Evolutionary conservation across 2,888 invertebrate species (phyloP).

Genomic region (Lysandra bellargus): DNA sequence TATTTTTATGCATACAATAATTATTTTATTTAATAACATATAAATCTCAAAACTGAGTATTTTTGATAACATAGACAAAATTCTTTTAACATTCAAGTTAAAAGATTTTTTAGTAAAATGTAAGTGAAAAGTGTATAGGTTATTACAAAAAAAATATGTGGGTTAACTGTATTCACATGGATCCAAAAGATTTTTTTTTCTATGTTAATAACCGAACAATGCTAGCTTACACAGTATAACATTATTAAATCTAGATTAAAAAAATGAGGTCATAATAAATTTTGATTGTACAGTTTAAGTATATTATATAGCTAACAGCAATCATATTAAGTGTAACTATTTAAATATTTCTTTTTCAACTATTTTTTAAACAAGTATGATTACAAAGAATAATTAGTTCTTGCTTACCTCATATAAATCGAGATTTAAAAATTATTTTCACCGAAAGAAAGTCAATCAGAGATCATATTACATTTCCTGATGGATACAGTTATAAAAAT

Average conservation of each 20-base stretch:
- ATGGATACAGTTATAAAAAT: background rate
- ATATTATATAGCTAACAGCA: background rate
- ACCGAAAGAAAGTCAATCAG: background rate
- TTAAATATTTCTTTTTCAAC: background rate
- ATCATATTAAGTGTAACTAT: background rate
- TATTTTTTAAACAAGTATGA: too few species aligned
- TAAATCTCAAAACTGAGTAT: too few species aligned
- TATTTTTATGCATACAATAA: background rate
- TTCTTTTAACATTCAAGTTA: too few species aligned
- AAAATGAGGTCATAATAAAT: background rate
- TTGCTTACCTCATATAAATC: background rate
- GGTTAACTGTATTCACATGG: constrained; percentile 18
- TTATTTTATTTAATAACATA: too few species aligned
- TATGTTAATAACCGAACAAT: constrained; percentile 2
- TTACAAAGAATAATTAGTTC: too few species aligned
- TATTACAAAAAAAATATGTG: background rate
- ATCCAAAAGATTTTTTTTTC: background rate
- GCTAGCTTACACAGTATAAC: background rate
- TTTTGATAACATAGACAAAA: too few species aligned
- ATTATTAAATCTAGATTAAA: background rate
- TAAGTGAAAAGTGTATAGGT: background rate
- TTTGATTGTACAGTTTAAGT: background rate
- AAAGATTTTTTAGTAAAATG: background rate
- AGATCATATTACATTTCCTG: background rate
- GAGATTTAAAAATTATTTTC: background rate